Conservation (phyloP, 2,113 vertebrate species). For the Leucosticte australis region DNA sequence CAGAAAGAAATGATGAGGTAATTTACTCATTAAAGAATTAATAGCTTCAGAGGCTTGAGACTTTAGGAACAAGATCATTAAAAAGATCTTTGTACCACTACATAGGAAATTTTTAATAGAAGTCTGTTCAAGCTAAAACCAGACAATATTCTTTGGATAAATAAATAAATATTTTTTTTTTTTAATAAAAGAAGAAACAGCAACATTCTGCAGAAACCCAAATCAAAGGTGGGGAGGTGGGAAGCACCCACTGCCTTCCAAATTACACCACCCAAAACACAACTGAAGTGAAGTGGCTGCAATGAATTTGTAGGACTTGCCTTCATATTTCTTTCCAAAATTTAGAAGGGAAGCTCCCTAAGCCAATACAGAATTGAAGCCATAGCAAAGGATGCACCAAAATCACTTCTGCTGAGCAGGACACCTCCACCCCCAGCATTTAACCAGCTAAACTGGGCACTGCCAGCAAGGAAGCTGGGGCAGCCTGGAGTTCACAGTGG, state of each 20-base stretch:
- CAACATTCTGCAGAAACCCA: neutral
- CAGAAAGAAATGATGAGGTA: neutral
- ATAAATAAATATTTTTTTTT: neutral
- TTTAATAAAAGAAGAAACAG: neutral
- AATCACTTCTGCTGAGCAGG: neutral
- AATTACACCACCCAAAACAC: neutral
- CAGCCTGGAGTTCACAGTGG: fast-evolving
- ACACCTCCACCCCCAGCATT: neutral
- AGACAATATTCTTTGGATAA: neutral
- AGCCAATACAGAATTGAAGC: neutral
- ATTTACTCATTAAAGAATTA: neutral
- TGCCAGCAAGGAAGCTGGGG: neutral
- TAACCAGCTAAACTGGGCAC: neutral
- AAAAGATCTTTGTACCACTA: neutral
- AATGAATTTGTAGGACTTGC: neutral
- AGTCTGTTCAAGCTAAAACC: neutral
- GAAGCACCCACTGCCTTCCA: neutral
- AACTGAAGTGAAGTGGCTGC: neutral
- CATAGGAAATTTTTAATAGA: neutral
- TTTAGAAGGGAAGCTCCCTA: neutral
- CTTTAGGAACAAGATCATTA: neutral
- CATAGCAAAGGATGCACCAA: neutral
- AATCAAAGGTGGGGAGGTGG: fast-evolving
- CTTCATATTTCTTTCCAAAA: neutral
- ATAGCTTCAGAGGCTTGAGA: neutral